Conservation (phyloP, 2,797 vertebrate species). For the Myotis myotis region DNA sequence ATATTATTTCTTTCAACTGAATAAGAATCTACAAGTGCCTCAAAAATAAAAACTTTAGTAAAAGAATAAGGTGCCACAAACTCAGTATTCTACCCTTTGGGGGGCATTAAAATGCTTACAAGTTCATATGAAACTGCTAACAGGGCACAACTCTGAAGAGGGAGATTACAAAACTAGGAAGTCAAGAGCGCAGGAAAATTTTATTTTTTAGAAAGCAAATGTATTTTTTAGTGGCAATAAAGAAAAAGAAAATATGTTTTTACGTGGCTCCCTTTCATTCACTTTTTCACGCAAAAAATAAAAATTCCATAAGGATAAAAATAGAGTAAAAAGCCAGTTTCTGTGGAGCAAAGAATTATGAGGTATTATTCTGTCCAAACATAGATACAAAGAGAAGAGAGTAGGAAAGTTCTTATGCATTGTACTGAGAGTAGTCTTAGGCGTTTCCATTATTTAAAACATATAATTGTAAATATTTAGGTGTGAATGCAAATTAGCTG, state of each 20-base stretch:
- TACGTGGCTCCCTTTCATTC: not conserved
- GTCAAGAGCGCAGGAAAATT: not conserved
- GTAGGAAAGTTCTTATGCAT: not conserved
- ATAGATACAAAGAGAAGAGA: not conserved
- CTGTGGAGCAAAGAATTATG: not conserved
- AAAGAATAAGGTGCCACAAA: not conserved
- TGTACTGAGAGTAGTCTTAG: not conserved
- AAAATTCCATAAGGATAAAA: not conserved
- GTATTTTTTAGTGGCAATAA: not conserved
- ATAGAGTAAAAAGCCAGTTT: not conserved
- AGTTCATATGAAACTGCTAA: not conserved
- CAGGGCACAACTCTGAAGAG: not conserved
- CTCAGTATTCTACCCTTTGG: not conserved
- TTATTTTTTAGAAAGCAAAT: not conserved
- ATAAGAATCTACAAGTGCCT: not conserved
- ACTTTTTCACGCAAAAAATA: not conserved
- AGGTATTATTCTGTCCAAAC: not conserved
- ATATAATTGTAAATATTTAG: not conserved
- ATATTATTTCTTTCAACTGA: not conserved
- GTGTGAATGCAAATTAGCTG: not conserved
- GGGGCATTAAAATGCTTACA: not conserved
- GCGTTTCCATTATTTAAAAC: not conserved
- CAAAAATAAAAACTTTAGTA: not conserved
- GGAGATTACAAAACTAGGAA: not conserved
- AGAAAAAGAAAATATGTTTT: not conserved